phyloP scores from a whole-genome alignment of 2,888 invertebrate genomes.

The Macrosiphum euphorbiae region DNA sequence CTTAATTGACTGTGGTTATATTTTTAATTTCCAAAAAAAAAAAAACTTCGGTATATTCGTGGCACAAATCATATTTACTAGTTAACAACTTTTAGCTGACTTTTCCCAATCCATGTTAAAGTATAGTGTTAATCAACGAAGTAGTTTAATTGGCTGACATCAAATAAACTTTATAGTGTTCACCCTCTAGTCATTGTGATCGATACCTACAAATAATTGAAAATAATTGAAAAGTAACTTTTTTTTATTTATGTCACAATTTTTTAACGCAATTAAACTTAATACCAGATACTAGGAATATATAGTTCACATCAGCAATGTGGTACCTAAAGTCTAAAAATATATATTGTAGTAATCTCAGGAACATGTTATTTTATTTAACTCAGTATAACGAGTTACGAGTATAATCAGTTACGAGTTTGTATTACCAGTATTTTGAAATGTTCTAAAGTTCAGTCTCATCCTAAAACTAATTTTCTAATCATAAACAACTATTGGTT shows the following conservation, averaged over 20 bases:
- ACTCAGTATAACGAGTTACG: background rate
- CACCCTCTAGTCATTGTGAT: background rate
- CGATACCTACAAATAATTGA: background rate
- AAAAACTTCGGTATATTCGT: too few species aligned
- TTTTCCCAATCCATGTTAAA: background rate
- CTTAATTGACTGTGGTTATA: background rate
- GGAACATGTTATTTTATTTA: background rate
- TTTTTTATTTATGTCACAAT: background rate
- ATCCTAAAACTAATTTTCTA: background rate
- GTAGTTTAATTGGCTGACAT: background rate
- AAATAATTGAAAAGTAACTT: background rate
- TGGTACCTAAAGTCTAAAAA: background rate
- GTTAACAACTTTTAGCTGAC: background rate
- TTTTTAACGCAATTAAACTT: background rate
- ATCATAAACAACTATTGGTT: background rate
- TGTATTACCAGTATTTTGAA: background rate
- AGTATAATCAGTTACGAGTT: too few species aligned
- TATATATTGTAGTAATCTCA: background rate
- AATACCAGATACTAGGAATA: background rate
- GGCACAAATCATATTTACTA: background rate
- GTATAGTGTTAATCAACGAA: background rate
- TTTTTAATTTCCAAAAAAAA: background rate
- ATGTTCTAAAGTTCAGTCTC: background rate
- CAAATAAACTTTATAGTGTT: background rate
- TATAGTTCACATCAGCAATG: background rate